These are phyloP conservation scores for Panopea generosa DNA, from an alignment of 2,888 invertebrate species.

Conservation along the genomic window DNA sequence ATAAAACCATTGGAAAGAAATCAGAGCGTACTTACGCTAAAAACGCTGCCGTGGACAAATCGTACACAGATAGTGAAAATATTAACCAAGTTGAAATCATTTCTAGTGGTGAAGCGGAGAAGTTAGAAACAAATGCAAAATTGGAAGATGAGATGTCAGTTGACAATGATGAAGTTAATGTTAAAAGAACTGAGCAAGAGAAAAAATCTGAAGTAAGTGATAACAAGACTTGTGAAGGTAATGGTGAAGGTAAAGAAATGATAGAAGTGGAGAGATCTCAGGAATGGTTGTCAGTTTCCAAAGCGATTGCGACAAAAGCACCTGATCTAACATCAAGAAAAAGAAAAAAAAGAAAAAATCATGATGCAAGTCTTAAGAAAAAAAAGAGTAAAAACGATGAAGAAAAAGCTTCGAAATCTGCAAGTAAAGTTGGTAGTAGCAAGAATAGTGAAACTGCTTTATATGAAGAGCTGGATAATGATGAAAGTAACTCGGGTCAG, in stretches of 20 bases:
- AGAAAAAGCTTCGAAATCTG: background rate
- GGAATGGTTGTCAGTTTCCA: constrained; percentile 22
- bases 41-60: background rate
- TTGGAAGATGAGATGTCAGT: background rate
- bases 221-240: background rate
- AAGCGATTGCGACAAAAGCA: background rate
- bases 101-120: constrained; percentile 10
- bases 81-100: background rate
- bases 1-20: no score
- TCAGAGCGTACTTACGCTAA: background rate
- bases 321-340: background rate
- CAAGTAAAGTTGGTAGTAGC: no score
- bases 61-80: no score
- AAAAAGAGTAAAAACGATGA: background rate
- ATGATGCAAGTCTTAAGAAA: background rate
- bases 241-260: background rate
- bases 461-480: no score
- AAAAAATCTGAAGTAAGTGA: background rate
- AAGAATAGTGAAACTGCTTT: no score
- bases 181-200: background rate
- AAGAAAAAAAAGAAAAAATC: no score
- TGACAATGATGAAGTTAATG: background rate
- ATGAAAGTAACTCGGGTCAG: no score
- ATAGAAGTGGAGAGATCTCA: constrained; percentile 3
- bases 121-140: background rate